Percentiles rank a stretch among this genome's conserved stretches.
phyloP scores from a whole-genome alignment of 2,113 vertebrate genomes.

The Lathamus discolor region DNA sequence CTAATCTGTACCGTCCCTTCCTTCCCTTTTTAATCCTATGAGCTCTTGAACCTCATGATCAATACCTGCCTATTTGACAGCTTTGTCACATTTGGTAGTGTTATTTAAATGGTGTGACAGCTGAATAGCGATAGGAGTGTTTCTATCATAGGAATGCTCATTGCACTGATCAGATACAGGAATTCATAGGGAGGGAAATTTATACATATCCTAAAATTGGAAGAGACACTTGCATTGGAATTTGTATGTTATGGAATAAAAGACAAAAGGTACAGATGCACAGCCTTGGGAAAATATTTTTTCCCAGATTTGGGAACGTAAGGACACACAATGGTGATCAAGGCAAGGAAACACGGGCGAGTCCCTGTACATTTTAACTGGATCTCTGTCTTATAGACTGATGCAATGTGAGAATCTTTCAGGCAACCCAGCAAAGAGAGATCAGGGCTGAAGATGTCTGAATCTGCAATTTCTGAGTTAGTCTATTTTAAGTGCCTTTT shows the following conservation, averaged over 20 bases:
- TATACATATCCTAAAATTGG: neutral
- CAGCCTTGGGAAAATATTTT: neutral
- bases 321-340: neutral
- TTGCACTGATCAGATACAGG: neutral
- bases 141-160: neutral
- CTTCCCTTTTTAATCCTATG: neutral
- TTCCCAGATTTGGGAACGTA: neutral
- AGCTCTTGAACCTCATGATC: neutral
- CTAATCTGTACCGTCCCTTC: neutral
- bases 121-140: neutral
- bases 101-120: neutral
- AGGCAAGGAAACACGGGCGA: neutral
- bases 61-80: neutral
- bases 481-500: neutral
- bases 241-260: neutral
- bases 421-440: neutral
- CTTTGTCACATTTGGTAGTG: neutral
- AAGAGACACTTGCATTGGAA: neutral
- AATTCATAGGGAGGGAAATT: neutral
- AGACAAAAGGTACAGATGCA: neutral
- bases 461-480: neutral
- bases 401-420: neutral
- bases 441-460: neutral
- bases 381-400: neutral
- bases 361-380: neutral